These are phyloP conservation scores for Bergia sp. DNA, from an alignment of 92 coral and sea anemone species.

Conservation along the genomic window DNA sequence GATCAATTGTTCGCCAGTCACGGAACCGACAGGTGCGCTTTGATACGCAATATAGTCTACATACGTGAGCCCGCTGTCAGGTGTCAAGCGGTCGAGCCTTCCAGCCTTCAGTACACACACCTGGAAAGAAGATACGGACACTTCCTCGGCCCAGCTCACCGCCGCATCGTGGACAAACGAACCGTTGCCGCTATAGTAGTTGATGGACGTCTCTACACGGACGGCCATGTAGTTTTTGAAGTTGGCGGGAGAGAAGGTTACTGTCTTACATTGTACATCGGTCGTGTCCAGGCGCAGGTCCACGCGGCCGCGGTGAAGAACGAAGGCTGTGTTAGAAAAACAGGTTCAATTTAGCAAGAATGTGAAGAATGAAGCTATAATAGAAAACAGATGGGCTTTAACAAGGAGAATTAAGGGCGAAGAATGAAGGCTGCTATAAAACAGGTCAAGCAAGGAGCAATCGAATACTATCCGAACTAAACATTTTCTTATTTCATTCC, in stretches of 20 bases:
- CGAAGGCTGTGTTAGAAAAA: slow-evolving; percentile 48
- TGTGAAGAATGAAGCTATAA: too few species aligned
- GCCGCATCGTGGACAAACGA: slow-evolving; percentile 68
- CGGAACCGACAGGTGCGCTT: slow-evolving; percentile 66
- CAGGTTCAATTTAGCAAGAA: background rate
- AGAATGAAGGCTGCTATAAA: too few species aligned
- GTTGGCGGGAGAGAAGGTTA: slow-evolving; percentile 44
- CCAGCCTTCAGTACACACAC: slow-evolving; percentile 85
- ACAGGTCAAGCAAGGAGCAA: too few species aligned
- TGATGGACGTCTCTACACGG: slow-evolving; percentile 64
- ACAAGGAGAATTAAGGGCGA: too few species aligned
- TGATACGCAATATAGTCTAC: slow-evolving; percentile 75
- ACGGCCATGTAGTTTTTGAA: slow-evolving; percentile 53
- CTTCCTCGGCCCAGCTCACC: slow-evolving; percentile 74
- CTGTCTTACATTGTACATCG: slow-evolving; percentile 65
- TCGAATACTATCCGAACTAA: too few species aligned
- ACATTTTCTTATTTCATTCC: too few species aligned
- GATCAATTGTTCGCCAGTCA: slow-evolving; percentile 53
- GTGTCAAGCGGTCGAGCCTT: slow-evolving; percentile 69
- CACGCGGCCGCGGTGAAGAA: slow-evolving; percentile 71
- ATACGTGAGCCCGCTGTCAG: slow-evolving; percentile 78
- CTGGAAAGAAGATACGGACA: slow-evolving; percentile 48
- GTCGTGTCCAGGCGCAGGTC: slow-evolving; percentile 64
- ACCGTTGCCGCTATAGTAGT: slow-evolving; percentile 67
- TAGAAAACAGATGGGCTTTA: too few species aligned